Percentiles rank a stretch among this genome's conserved stretches.
Evolutionary conservation across 2,888 invertebrate species (phyloP).

Genomic region (Tipula lateralis): DNA sequence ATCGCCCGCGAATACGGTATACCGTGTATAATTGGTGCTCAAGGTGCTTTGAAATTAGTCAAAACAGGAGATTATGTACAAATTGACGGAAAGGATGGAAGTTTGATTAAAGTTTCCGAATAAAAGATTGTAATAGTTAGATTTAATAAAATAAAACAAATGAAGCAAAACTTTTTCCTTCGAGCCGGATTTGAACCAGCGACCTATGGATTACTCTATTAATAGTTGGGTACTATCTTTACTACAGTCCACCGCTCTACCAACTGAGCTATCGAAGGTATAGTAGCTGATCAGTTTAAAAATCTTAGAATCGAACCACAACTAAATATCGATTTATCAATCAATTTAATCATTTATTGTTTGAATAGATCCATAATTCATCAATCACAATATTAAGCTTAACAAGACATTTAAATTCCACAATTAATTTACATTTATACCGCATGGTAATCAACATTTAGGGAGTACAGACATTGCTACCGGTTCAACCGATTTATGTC

Average conservation of each 20-base stretch:
- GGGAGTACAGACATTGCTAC: background rate
- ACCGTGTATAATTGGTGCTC: background rate
- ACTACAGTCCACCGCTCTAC: slow-evolving; percentile 43
- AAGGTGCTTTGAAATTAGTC: background rate
- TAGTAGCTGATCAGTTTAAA: too few species aligned
- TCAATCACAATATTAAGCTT: too few species aligned
- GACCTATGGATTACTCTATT: slow-evolving; percentile 58
- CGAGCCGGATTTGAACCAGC: slow-evolving; percentile 66
- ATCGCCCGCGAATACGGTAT: background rate
- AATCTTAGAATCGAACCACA: too few species aligned
- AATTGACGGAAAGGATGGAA: background rate
- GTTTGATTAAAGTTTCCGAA: background rate
- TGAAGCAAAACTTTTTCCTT: slow-evolving; percentile 52
- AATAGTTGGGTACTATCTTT: too few species aligned
- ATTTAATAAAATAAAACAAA: background rate
- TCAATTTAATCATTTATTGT: too few species aligned
- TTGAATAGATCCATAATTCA: too few species aligned
- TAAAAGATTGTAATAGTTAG: background rate
- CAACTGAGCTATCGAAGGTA: slow-evolving; percentile 43
- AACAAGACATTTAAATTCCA: too few species aligned
- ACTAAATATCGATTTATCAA: too few species aligned
- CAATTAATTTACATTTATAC: too few species aligned
- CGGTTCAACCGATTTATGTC: background rate
- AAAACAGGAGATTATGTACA: background rate
- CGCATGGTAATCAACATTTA: background rate